These are phyloP conservation scores for Teleiodes luculella DNA, from an alignment of 2,888 invertebrate genomes.

Conservation along the genomic window DNA sequence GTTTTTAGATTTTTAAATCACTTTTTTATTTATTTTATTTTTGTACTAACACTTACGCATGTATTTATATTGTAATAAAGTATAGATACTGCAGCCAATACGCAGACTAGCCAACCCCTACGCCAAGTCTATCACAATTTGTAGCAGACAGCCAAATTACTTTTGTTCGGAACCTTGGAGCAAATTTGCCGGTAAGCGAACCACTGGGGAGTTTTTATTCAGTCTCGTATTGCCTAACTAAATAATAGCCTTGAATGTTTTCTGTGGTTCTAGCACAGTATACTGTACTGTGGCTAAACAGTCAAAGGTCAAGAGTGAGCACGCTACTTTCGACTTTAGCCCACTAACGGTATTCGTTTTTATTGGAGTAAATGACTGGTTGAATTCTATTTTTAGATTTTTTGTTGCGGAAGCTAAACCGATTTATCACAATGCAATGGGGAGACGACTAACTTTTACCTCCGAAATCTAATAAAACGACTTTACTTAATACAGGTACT, in stretches of 20 bases:
- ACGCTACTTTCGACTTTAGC: background rate
- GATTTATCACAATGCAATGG: background rate
- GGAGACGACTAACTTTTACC: too few species aligned
- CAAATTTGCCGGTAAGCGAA: background rate
- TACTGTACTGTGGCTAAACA: background rate
- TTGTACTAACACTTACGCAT: too few species aligned
- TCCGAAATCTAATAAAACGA: too few species aligned
- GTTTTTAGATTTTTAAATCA: too few species aligned
- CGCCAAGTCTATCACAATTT: background rate
- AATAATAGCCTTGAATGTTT: constrained; percentile 6
- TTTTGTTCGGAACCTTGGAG: constrained; percentile 1
- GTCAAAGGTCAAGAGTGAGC: constrained; percentile 9
- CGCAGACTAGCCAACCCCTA: constrained; percentile 21
- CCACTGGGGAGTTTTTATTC: background rate
- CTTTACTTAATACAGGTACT: too few species aligned
- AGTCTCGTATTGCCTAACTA: constrained; percentile 8
- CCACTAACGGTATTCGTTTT: background rate
- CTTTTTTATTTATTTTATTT: too few species aligned
- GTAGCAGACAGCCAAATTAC: background rate
- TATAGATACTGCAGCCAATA: constrained; percentile 17
- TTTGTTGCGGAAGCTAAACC: background rate
- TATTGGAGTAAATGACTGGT: background rate
- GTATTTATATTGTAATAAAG: too few species aligned
- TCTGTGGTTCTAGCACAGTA: background rate
- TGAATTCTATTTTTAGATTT: background rate